A percentile compares a stretch with the other conserved stretches of the same genome.
These are phyloP conservation scores for Drosophila cyrtoloma DNA, from an alignment of 2,888 invertebrate genomes.

Conservation along the genomic window DNA sequence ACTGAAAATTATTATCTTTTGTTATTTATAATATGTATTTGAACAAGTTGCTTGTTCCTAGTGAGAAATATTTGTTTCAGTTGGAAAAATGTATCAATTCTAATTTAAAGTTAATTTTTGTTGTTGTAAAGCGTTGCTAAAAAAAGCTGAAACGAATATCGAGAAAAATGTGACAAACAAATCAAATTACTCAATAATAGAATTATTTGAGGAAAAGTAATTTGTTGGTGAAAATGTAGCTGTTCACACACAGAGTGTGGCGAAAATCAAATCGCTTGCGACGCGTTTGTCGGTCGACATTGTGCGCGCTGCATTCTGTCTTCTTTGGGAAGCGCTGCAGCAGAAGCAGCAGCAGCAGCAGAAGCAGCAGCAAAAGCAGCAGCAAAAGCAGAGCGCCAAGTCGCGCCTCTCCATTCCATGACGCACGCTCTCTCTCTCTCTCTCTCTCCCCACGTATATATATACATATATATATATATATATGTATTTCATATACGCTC, in stretches of 20 bases:
- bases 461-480: neutral
- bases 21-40: neutral
- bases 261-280: conserved; percentile 12
- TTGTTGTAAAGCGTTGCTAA: neutral
- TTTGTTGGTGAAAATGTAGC: neutral
- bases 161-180: neutral
- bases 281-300: conserved; percentile 51
- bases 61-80: neutral
- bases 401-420: conserved; percentile 57
- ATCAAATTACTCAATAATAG: neutral
- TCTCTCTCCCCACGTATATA: conserved; percentile 2
- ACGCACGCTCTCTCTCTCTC: conserved; percentile 29
- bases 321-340: conserved; percentile 60
- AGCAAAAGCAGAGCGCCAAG: conserved; percentile 51
- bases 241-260: neutral
- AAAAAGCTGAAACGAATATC: neutral
- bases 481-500: conserved; percentile 8
- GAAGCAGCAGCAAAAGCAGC: conserved; percentile 1
- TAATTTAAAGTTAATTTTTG: no score
- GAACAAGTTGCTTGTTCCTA: neutral
- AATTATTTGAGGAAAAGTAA: neutral
- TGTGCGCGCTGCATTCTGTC: conserved; percentile 58
- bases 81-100: neutral
- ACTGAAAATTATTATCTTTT: neutral
- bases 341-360: neutral